phyloP scores from a whole-genome alignment of 2,113 vertebrate genomes.

The Lophotis ruficrista region DNA sequence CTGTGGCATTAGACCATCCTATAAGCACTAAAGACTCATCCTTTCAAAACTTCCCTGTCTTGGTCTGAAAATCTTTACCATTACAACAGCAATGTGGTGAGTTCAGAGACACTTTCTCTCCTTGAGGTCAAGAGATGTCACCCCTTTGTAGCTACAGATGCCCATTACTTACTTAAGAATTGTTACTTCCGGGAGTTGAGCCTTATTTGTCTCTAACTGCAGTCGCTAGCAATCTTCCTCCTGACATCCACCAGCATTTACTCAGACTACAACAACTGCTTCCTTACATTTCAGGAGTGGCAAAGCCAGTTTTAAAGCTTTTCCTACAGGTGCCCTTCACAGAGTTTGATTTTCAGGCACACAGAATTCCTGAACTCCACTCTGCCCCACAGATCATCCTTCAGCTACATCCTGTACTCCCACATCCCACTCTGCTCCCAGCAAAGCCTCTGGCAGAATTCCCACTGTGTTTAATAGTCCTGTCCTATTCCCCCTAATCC shows the following conservation, averaged over 20 bases:
- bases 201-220: not conserved
- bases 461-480: not conserved
- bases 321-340: not conserved
- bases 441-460: slow-evolving; percentile 11
- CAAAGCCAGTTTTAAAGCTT: not conserved
- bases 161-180: not conserved
- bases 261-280: not conserved
- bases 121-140: not conserved
- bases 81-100: not conserved
- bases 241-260: not conserved
- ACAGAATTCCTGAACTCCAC: not conserved
- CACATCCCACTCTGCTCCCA: not conserved
- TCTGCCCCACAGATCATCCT: not conserved
- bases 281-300: not conserved
- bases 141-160: not conserved
- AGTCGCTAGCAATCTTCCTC: not conserved
- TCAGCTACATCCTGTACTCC: not conserved
- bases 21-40: not conserved
- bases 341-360: not conserved
- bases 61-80: not conserved
- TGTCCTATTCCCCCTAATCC: not conserved
- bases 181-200: not conserved
- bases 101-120: not conserved
- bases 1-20: not conserved
- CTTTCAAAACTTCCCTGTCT: not conserved